A percentile compares a stretch with the other conserved stretches of the same genome.
These are phyloP conservation scores for Aphis gossypii DNA, from an alignment of 1,140 invertebrate species.

Conservation along the genomic window DNA sequence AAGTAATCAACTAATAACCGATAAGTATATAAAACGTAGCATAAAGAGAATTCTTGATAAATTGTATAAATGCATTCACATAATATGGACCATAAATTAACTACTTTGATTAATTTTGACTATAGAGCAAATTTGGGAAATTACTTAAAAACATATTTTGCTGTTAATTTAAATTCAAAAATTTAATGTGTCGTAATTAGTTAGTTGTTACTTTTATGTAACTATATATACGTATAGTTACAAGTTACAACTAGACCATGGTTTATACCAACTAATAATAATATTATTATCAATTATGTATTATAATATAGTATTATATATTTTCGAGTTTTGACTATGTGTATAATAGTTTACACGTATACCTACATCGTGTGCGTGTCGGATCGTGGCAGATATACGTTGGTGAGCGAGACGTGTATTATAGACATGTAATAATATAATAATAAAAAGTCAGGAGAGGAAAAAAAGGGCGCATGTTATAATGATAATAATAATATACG, in stretches of 20 bases:
- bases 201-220: neutral
- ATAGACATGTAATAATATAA: conserved; percentile 16
- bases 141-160: neutral
- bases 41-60: neutral
- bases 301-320: neutral
- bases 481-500: conserved; percentile 32
- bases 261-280: neutral
- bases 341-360: neutral
- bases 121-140: neutral
- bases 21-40: no score
- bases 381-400: neutral
- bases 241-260: neutral
- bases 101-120: neutral
- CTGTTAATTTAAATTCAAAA: neutral
- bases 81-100: no score
- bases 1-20: no score
- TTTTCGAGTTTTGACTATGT: conserved; percentile 2
- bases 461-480: neutral
- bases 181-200: neutral
- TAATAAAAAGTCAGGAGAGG: neutral
- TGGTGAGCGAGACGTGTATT: neutral
- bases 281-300: neutral
- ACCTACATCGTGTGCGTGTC: neutral
- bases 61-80: neutral
- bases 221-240: neutral